Evolutionary conservation across 2,888 invertebrate species (phyloP), one percentile per base, ranked within the genome.

Genomic region (Ochropacha duplaris): DNA sequence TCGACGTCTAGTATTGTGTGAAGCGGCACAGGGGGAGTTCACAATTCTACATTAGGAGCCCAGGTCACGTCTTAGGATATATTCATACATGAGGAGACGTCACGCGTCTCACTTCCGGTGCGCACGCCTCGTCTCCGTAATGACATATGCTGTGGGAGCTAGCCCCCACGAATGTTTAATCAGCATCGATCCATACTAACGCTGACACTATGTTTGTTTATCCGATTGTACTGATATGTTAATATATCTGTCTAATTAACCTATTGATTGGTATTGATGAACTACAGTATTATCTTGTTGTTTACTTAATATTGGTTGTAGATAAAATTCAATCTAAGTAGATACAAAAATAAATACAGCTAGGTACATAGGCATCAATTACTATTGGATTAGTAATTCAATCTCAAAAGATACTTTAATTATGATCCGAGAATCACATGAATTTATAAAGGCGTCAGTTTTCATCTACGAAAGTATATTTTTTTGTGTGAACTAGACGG

Each of bases 21-120:
- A 65, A 68, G 64, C 64, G 72, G 68, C 73, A 66, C 64, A 68
- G 66, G 73, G 66, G 59, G 69, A 70, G 67, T 76, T 72, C 71
- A 72, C 71, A 74, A 74, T 67, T 70, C 67, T 59, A 66, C 76
- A 87, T 88, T 84, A 82, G 60, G 62, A 62, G 78, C 66, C 67
- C 86, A 71, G 71, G 82, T 87, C 91, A 92, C 91, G 91, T 90
- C 78, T 76, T 70, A 68, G 74, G 78, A 76, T 78, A 79, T 79
- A 77, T 81, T 79, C 77, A 77, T 78, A 76, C 74, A 68, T 65
- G 69, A 65, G 74, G 74, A 84, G 84, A 79, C 86, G 81, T 88
- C 91, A 91, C 88, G 90, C 85, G 83, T 81, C 75, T 64, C 74
- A 77, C 84, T 90, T 92, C 91, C 91, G 89, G 80, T 78, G 86